These are phyloP conservation scores for Copsychus sechellarum DNA, from an alignment of 2,113 vertebrate species.

Conservation along the genomic window DNA sequence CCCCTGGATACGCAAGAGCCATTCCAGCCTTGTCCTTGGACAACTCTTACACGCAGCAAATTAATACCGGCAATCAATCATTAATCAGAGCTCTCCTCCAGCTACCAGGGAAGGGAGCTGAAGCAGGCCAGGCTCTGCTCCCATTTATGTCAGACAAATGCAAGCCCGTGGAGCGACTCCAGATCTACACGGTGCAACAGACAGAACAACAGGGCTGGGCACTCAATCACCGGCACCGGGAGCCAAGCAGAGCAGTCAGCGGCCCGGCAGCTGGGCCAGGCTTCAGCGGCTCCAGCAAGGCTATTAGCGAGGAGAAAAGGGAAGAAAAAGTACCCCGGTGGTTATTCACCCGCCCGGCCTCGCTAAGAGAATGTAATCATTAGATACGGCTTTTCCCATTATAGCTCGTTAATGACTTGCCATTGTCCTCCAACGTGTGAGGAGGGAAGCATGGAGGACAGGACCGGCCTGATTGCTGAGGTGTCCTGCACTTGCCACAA, in stretches of 20 bases:
- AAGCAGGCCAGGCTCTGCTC: slow-evolving; percentile 37
- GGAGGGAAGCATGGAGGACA: slow-evolving; percentile 17
- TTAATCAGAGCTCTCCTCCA: slow-evolving; percentile 21
- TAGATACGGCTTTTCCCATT: slow-evolving; percentile 53
- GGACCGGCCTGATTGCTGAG: slow-evolving; percentile 9
- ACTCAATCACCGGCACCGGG: slow-evolving; percentile 10
- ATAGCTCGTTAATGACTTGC: slow-evolving; percentile 42
- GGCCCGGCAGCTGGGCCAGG: slow-evolving; percentile 3
- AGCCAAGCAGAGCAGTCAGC: background rate
- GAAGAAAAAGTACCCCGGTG: background rate
- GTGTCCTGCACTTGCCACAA: background rate
- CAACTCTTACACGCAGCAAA: slow-evolving; percentile 18
- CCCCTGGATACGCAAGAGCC: background rate
- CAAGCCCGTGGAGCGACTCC: slow-evolving; percentile 29
- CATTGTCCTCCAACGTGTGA: slow-evolving; percentile 14
- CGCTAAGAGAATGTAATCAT: slow-evolving; percentile 20
- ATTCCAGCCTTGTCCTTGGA: slow-evolving; percentile 37
- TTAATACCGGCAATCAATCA: slow-evolving; percentile 34
- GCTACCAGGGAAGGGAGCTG: background rate
- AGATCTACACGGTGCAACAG: background rate
- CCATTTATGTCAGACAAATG: slow-evolving; percentile 48
- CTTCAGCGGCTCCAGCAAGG: background rate
- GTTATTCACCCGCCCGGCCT: background rate
- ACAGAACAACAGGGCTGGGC: background rate
- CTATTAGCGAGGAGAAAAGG: slow-evolving; percentile 20